Base-by-base conservation (phyloP, 2,113 vertebrate genomes). In the Pachypanchax playfairii region DNA sequence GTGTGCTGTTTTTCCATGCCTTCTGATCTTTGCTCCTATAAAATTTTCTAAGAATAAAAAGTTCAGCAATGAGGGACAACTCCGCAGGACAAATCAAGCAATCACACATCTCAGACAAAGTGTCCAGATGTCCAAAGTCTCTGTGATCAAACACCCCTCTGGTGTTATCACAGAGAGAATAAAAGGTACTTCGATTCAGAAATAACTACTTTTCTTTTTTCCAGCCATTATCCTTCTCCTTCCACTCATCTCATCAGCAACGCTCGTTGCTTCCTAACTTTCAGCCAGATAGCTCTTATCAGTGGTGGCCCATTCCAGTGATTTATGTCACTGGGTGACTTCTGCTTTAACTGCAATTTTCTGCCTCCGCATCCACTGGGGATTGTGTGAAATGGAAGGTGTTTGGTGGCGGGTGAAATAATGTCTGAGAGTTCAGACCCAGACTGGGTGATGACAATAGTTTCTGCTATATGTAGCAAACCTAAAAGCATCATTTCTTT, bases 271-370 rank as follows among this genome's bases (percentile, higher is more conserved):
- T 12, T 64, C 66, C 65, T 49, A 77, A 72, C 80, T 74, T 80
- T 54, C 33, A 52, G 47, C 26, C 61, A 75, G 79, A 82, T 75
- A 73, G 50, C 57, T 53, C 66, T 87, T 87, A 85, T 90, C 77
- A 73, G 61, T n/a, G 39, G 61, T 63, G 65, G 24, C 67, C 68
- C 50, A 63, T 83, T 64, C 46, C 2, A 11, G 33, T 89, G 86
- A 89, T 87, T 86, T 85, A 86, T 89, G 83, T 78, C 72, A 71
- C 60, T 18, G 48, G 50, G 65, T 55, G 39, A 24, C 68, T 65
- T n/a, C 25, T 38, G 51, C 62, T 84, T 70, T 53, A 74, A 69
- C 73, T 70, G 74, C 74, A 80, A 70, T 86, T 85, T 86, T 85
- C 62, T 74, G 74, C 49, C 54, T 33, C 62, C 41, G 69, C 61